These are phyloP conservation scores for Crypturellus undulatus DNA, from an alignment of 2,113 vertebrate genomes.

Conservation along the genomic window DNA sequence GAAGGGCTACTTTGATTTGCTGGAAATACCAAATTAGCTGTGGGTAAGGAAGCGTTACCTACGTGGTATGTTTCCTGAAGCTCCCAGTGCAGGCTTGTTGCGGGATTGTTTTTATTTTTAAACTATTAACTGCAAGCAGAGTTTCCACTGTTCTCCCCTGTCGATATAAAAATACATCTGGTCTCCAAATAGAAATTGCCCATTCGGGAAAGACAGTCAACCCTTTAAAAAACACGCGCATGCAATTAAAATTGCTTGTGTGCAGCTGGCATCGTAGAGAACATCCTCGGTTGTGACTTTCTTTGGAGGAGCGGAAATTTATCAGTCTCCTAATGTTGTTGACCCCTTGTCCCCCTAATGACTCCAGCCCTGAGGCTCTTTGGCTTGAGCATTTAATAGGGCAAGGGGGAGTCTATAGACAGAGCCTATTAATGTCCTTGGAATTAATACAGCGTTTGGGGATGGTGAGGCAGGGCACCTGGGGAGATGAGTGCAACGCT, in stretches of 20 bases:
- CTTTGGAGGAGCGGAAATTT: constrained; percentile 26
- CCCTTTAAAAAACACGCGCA: background rate
- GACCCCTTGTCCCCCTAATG: constrained; percentile 53
- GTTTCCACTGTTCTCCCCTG: constrained; percentile 38
- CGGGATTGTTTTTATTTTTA: constrained; percentile 56
- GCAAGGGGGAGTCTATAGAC: background rate
- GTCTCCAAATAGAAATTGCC: constrained; percentile 69
- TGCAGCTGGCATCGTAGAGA: constrained; percentile 71
- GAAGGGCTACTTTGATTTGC: background rate
- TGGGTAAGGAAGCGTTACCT: background rate
- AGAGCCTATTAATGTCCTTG: constrained; percentile 24
- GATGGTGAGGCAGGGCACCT: background rate
- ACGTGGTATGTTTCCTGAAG: background rate
- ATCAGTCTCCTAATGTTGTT: constrained; percentile 61
- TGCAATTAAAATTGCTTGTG: background rate
- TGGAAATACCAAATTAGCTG: background rate
- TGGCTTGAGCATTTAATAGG: background rate
- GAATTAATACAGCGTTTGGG: background rate
- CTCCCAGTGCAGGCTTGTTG: constrained; percentile 35
- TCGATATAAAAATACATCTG: constrained; percentile 78
- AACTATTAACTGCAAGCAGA: constrained; percentile 65
- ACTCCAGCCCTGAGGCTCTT: constrained; percentile 59
- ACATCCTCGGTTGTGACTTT: constrained; percentile 21
- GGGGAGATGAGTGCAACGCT: background rate
- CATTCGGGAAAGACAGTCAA: constrained; percentile 59